Percentiles rank a stretch among this genome's conserved stretches.
These are phyloP conservation scores for Ammodytes marinus DNA, from an alignment of 2,113 vertebrate species.

Conservation along the genomic window DNA sequence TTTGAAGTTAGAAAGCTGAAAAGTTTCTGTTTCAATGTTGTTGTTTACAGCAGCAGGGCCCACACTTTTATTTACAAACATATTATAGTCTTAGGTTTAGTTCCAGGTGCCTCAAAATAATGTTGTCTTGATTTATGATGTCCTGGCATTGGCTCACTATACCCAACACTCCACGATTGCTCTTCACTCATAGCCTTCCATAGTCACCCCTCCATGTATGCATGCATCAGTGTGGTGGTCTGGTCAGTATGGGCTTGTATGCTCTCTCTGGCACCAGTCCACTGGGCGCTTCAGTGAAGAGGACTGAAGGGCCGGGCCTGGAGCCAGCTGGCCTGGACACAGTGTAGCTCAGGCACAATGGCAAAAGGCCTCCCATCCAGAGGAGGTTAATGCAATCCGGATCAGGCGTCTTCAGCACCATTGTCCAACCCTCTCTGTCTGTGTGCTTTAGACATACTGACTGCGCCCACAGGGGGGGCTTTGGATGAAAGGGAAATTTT, in stretches of 20 bases:
- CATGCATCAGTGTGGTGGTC: conserved; percentile 32
- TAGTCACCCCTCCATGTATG: conserved; percentile 31
- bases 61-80: too few species aligned
- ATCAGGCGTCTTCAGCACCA: conserved; percentile 59
- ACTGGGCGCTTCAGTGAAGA: conserved; percentile 63
- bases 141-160: conserved; percentile 22
- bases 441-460: conserved; percentile 34
- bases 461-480: conserved; percentile 7
- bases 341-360: conserved; percentile 60
- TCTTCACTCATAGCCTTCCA: conserved; percentile 12
- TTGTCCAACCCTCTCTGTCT: conserved; percentile 56
- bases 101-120: too few species aligned
- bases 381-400: conserved; percentile 59
- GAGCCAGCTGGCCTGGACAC: conserved; percentile 75
- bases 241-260: conserved; percentile 54
- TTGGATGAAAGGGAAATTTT: conserved; percentile 19
- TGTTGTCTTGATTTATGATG: too few species aligned
- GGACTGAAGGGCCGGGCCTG: conserved; percentile 66
- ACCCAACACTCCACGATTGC: background rate
- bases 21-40: too few species aligned
- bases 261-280: conserved; percentile 59
- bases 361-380: conserved; percentile 43
- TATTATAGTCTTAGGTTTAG: too few species aligned
- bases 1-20: too few species aligned
- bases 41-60: too few species aligned